Conservation (phyloP, 2,113 vertebrate species). For the Anser cygnoides region DNA sequence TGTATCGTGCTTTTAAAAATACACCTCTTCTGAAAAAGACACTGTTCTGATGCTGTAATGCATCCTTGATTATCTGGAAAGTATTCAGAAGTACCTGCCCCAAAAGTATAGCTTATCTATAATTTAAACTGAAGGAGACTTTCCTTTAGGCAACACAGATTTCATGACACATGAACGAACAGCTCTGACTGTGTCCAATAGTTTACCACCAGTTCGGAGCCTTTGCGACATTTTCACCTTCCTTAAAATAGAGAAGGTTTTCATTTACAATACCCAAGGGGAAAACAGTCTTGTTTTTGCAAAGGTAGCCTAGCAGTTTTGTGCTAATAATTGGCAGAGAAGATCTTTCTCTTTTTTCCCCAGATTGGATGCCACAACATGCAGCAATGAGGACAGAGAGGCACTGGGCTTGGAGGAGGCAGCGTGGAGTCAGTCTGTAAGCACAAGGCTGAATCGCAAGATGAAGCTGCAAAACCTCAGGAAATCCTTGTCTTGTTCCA, state of each 20-base stretch:
- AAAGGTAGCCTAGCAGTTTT: not conserved
- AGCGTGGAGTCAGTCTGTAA: rapidly evolving
- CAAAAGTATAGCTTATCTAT: not conserved
- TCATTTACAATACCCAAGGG: not conserved
- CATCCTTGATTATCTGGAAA: not conserved
- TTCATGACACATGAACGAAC: not conserved
- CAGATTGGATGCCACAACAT: not conserved
- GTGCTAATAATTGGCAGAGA: not conserved
- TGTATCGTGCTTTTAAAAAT: not conserved
- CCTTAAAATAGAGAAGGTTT: not conserved
- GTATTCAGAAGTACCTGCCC: not conserved
- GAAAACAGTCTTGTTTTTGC: not conserved
- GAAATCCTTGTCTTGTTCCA: slow-evolving; percentile 40
- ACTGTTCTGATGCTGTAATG: not conserved
- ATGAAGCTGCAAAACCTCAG: slow-evolving; percentile 9
- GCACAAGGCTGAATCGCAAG: not conserved
- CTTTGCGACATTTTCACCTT: not conserved
- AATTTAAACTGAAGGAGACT: slow-evolving; percentile 19
- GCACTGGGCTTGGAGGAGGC: not conserved
- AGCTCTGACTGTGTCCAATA: not conserved
- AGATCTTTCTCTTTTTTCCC: not conserved
- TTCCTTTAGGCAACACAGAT: slow-evolving; percentile 14
- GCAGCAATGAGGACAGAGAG: not conserved
- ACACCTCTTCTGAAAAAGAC: not conserved
- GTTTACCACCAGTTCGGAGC: not conserved